These are phyloP conservation scores for Troides oblongomaculatus DNA, from an alignment of 2,888 invertebrate genomes.

Conservation along the genomic window DNA sequence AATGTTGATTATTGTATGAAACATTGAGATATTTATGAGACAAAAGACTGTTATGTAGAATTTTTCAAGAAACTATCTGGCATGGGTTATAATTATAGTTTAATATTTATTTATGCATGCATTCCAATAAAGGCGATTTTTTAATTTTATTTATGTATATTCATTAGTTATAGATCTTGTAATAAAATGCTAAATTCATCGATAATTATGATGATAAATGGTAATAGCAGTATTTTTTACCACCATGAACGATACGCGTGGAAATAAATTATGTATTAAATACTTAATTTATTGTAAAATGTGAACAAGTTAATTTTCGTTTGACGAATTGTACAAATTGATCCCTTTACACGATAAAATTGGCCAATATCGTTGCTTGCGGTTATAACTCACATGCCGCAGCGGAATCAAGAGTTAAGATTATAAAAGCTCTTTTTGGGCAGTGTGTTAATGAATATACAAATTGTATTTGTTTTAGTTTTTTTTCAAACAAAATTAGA, in stretches of 20 bases:
- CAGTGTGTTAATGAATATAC: no score
- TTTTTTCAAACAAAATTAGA: conserved; percentile 17
- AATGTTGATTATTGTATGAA: no score
- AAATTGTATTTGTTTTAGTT: not conserved
- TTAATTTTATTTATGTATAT: no score
- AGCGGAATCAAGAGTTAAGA: no score
- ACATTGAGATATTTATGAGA: no score
- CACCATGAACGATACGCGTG: not conserved
- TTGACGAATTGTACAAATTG: not conserved
- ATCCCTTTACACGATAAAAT: no score
- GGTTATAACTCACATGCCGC: no score
- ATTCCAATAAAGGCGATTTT: not conserved
- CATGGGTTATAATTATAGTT: not conserved
- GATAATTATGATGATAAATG: not conserved
- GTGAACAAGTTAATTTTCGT: not conserved
- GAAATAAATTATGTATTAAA: not conserved
- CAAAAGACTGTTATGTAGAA: no score
- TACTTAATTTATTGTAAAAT: not conserved
- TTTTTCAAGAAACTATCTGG: not conserved
- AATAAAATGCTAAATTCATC: not conserved
- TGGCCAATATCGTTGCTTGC: no score
- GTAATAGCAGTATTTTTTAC: not conserved
- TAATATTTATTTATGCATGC: not conserved
- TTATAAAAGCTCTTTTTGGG: no score
- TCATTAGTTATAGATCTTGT: not conserved